Evolutionary conservation across 35 echinoderm and acorn worm species (phyloP).

Genomic region (Apostichopus parvimensis): DNA sequence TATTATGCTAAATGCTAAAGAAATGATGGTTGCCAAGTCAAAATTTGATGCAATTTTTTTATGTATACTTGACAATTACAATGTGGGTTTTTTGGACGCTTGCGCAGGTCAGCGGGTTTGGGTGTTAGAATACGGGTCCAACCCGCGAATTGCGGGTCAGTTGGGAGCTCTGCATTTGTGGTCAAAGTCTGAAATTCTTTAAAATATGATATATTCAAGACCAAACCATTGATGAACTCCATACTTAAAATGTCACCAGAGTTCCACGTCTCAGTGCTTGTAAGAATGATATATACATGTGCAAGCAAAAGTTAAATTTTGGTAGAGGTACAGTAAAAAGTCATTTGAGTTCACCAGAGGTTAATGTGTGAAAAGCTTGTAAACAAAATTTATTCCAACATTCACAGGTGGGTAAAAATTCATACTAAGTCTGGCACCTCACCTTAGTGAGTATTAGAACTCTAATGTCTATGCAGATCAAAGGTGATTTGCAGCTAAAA

Average conservation of each 20-base stretch:
- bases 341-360: neutral
- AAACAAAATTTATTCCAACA: neutral
- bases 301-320: neutral
- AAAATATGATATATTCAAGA: neutral
- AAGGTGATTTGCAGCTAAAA: neutral
- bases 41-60: no score
- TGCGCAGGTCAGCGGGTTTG: no score
- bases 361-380: neutral
- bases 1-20: no score
- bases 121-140: no score
- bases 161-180: neutral
- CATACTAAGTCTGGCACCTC: neutral
- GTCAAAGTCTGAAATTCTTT: neutral
- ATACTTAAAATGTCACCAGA: no score
- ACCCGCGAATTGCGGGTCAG: no score
- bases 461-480: neutral
- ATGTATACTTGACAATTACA: no score
- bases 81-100: no score
- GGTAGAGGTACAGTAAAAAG: neutral
- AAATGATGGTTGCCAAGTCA: no score
- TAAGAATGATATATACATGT: no score
- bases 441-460: neutral
- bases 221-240: neutral
- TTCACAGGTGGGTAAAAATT: no score
- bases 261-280: no score